Conservation (phyloP, 2,888 invertebrate species). For the Temnothorax ravouxi region DNA sequence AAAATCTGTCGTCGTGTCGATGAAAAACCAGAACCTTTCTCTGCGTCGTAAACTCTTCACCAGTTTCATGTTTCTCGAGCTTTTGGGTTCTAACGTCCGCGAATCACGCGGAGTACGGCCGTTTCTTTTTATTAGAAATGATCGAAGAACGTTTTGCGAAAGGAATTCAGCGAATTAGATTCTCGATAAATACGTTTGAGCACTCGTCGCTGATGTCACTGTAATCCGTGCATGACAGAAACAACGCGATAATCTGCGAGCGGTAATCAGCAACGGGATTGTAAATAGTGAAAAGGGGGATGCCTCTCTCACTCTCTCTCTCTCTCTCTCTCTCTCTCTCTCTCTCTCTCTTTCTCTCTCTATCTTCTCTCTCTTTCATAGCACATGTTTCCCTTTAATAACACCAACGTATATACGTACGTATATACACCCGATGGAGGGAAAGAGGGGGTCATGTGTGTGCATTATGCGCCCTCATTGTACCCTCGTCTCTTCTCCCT, state of each 20-base stretch:
- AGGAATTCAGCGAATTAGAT: slow-evolving; percentile 30
- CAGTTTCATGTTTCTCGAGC: slow-evolving; percentile 8
- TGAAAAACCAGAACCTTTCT: not conserved
- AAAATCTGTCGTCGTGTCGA: not conserved
- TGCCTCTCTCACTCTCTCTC: not conserved
- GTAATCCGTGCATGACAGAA: slow-evolving; percentile 46
- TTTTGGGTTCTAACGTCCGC: slow-evolving; percentile 8
- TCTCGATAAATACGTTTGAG: slow-evolving; percentile 32
- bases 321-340: slow-evolving; percentile 22
- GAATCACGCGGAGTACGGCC: not conserved
- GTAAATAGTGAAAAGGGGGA: slow-evolving; percentile 55
- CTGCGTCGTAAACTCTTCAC: not conserved
- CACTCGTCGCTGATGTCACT: slow-evolving; percentile 38
- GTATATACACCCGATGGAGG: slow-evolving; percentile 41
- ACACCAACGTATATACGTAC: slow-evolving; percentile 53
- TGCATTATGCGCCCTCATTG: slow-evolving; percentile 78
- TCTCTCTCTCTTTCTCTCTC: not conserved
- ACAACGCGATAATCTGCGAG: slow-evolving; percentile 54
- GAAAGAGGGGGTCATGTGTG: slow-evolving; percentile 70
- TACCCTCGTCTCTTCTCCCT: slow-evolving; percentile 56
- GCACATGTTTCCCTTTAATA: slow-evolving; percentile 74
- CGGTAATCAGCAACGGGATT: slow-evolving; percentile 51
- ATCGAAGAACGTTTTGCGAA: slow-evolving; percentile 27
- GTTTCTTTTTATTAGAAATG: slow-evolving; percentile 8
- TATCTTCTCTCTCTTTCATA: slow-evolving; percentile 19